Base-by-base conservation (phyloP, 1,140 invertebrate species). In the Ceratoteleas bidentatus region DNA sequence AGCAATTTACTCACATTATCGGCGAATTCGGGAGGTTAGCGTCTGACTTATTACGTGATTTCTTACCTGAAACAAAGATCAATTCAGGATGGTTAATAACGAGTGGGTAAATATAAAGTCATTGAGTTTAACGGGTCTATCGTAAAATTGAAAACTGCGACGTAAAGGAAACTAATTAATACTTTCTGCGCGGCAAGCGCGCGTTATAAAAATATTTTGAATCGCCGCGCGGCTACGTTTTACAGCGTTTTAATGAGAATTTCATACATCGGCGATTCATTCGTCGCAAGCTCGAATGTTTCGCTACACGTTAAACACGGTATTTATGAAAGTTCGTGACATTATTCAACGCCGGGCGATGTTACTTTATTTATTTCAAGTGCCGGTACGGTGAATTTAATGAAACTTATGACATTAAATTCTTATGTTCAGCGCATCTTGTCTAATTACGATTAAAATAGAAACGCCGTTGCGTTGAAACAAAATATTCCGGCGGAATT, bases 331-430 rank as follows among this genome's bases (percentile, higher is more conserved):
- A 45, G 7, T 45, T 45, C 43, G n/a, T 45, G n/a, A 45, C 43
- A 45, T 45, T 45, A 45, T n/a, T 45, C 43, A 45, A 10, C 7
- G n/a, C n/a, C 43, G 43, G 3, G n/a, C n/a, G n/a, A 45, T 47
- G 10, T 47, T 47, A n/a, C 13, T 47, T 47, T 47, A 47, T 47
- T 47, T 47, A 47, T 4, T 14, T 13, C 13, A 13, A n/a, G 45
- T 14, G 45, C 45, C 10, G 10, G 9, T 10, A 10, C 5, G 10
- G 45, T 11, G 45, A 47, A 47, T 47, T 47, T 47, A 47, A 13
- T 47, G 13, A 47, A 14, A 47, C 10, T 47, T 47, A 47, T 13
- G 45, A 47, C 45, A 47, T 47, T 47, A 47, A 47, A 47, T 47
- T 47, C 45, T 47, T 47, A 47, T 13, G 13, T 47, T 47, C 11